Evolutionary conservation across 2,113 vertebrate species (phyloP), one percentile per base, ranked within the genome.

Genomic region (Colius striatus): DNA sequence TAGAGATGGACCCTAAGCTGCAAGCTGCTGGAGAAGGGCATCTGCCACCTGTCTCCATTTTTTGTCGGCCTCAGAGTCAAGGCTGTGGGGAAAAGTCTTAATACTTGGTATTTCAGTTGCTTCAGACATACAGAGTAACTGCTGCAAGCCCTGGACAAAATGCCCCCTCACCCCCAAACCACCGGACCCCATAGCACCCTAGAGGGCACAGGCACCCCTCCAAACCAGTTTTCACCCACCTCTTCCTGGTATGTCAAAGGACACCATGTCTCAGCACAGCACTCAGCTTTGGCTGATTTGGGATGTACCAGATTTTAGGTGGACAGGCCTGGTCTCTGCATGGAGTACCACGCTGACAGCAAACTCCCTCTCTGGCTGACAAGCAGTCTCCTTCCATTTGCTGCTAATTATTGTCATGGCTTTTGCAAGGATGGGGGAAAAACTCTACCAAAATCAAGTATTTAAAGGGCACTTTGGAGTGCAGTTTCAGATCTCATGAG

Each of bases 221-320:
- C 53, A 53, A 72, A 38, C 4, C 58, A 27, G 14, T 57, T 77
- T 68, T 65, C 68, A 43, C 13, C 22, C 32, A 30, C 8, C 6
- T 2, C 6, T 62, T 82, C 26, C 62, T 0, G 0, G 10, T 71
- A 8, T 84, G 66, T 32, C 0, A 0, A 25, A 61, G 29, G 32
- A 60, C 11, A 13, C 4, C 10, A 12, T 41, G 38, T 10, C 30
- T 19, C 29, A 43, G 61, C 9, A 8, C 3, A 2, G 10, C 5
- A 0, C 15, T 67, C 0, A 2, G 26, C 23, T 77, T 70, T 43
- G 47, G 15, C 36, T 50, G 36, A 7, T 41, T 34, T 20, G 3
- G 17, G 34, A 20, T 10, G 9, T 51, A 43, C 27, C 13, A 41
- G 38, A 41, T 41, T 41, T 9, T 41, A 12, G 38, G 3, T 58